Evolutionary conservation across 2,888 invertebrate genomes (phyloP).

Genomic region (Seira sanloemensis): DNA sequence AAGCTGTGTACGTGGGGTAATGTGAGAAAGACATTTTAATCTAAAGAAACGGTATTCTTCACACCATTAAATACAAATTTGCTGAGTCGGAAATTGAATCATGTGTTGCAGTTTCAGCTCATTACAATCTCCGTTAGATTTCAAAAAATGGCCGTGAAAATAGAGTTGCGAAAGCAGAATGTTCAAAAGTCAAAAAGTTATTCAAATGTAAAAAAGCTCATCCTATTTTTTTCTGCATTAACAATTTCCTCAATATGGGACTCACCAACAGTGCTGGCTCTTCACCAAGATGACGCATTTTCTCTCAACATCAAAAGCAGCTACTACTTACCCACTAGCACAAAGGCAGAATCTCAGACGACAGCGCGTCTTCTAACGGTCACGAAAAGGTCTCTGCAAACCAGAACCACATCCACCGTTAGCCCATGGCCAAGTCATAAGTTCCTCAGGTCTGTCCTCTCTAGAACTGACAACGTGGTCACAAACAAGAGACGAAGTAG

Average conservation of each 20-base stretch:
- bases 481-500: slow-evolving; percentile 22
- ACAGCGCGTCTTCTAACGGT: slow-evolving; percentile 6
- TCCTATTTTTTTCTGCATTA: background rate
- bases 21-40: background rate
- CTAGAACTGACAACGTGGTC: slow-evolving; percentile 37
- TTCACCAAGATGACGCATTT: background rate
- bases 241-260: background rate
- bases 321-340: slow-evolving; percentile 28
- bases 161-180: background rate
- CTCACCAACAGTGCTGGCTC: background rate
- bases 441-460: slow-evolving; percentile 65
- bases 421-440: slow-evolving; percentile 72
- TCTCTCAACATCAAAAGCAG: background rate
- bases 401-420: slow-evolving; percentile 64
- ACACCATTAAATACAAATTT: background rate
- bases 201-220: background rate
- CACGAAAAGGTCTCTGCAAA: slow-evolving; percentile 44
- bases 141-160: background rate
- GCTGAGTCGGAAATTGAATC: background rate
- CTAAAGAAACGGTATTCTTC: background rate
- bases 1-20: background rate
- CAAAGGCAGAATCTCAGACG: slow-evolving; percentile 6
- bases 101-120: background rate
- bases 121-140: background rate
- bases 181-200: background rate